Base-by-base conservation (phyloP, 2,113 vertebrate genomes). In the Forbesichthys agassizii region DNA sequence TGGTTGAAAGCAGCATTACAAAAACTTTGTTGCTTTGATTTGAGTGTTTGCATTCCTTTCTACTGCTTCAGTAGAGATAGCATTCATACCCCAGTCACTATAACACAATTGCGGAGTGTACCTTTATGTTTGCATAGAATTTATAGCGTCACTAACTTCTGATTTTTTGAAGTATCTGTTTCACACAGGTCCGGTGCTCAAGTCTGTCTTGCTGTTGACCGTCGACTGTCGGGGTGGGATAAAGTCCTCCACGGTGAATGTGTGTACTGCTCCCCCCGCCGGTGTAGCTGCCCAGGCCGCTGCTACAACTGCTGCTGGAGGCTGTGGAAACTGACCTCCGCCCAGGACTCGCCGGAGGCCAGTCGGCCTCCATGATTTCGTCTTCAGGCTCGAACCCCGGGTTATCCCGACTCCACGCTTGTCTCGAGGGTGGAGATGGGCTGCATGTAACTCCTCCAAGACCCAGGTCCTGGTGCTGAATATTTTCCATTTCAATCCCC, bases 391-490 rank as follows among this genome's bases (percentile, higher is more conserved):
- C 96, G 61, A 98, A 98, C 1, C 94, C 95, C 0, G 96, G 95
- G 85, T 98, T 98, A 12, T 97, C 96, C 14, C 96, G 92, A 82
- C 96, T 98, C 96, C 96, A 98, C 0, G 96, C 96, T 82, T 98
- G 96, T 69, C 96, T 88, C 11, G 96, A 98, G 4, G 92, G 93
- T 4, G 95, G 93, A 4, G 94, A 95, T 1, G 94, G 94, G 0
- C 93, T 90, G 3, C 80, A 88, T 2, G 84, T 74, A n/a, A 88
- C 88, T 47, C 92, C 91, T 33, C 93, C 89, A 33, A 91, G 88
- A 4, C 90, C 91, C 62, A 84, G 75, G 48, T 91, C 90, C 63
- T 82, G 90, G 33, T 91, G 89, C 46, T 89, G 90, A 71, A 93
- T 91, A 75, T 83, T 91, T 71, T 92, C 92, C 92, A 93, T 93